Evolutionary conservation across 2,797 vertebrate species (phyloP), one percentile per base, ranked within the genome.

Genomic region (Molothrus aeneus): DNA sequence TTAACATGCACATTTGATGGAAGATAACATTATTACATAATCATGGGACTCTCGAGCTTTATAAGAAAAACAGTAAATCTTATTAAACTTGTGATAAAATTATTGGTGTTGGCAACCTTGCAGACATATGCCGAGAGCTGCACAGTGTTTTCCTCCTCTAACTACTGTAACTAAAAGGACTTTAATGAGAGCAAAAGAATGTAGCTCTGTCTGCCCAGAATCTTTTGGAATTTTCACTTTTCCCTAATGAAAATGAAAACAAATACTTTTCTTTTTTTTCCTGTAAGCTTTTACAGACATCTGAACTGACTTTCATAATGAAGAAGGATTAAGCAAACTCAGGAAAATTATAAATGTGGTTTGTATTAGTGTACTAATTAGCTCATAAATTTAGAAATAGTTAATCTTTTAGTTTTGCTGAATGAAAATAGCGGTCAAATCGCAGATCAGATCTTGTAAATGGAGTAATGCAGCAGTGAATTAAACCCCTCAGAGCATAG

Each of bases 321-420:
- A 88, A 84, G 69, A 83, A 77, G 45, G 74, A 65, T 86, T 93
- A 96, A 93, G 54, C 45, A 79, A 90, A 82, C 61, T 86, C 74
- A 66, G 66, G 92, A 72, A 96, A 96, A 96, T 95, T 20, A 93
- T 96, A 96, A 96, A 96, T 90, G 85, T 96, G 95, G 95, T 93
- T 94, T 85, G 57, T 86, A 95, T 96, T 96, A 96, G 94, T 80
- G 71, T 68, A 80, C 60, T 88, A 86, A 70, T 81, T 91, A 92
- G 80, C 88, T 88, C 81, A 95, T 91, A 75, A 94, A 96, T 96
- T 97, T 83, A 93, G 85, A 86, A 97, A 95, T 90, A 95, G 59
- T 88, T 95, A 87, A 91, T 83, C 72, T 96, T 93, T 83, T 86
- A 21, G 31, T 89, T 94, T 91, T 93, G 72, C 79, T 87, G 84